A percentile compares a stretch with the other conserved stretches of the same genome.
phyloP scores from a whole-genome alignment of 2,888 invertebrate species.

The Drosophila glabriapex region DNA sequence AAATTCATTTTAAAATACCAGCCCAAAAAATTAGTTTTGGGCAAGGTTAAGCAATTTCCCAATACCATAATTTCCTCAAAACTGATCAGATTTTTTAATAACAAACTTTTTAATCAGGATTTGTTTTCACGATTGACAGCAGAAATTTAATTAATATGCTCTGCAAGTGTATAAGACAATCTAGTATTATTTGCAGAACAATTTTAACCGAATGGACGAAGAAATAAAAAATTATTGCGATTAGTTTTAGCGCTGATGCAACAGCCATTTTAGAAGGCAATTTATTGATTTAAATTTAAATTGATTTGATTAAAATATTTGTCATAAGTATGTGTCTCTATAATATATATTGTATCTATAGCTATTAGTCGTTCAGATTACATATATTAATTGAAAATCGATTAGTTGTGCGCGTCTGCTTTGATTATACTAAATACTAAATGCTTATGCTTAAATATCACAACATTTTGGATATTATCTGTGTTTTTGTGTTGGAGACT shows the following conservation, averaged over 20 bases:
- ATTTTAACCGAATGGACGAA: not conserved
- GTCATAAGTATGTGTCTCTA: slow-evolving; percentile 4
- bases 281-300: slow-evolving; percentile 51
- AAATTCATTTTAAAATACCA: too few relatives aligned
- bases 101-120: too few relatives aligned
- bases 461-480: slow-evolving; percentile 55
- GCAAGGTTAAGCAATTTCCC: not conserved
- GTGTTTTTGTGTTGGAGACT: slow-evolving; percentile 29
- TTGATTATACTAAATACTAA: slow-evolving; percentile 27
- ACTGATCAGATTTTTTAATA: too few relatives aligned
- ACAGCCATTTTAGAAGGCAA: slow-evolving; percentile 50
- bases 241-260: slow-evolving; percentile 28
- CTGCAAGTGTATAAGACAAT: not conserved
- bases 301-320: slow-evolving; percentile 40
- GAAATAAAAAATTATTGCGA: slow-evolving; percentile 40
- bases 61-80: not conserved
- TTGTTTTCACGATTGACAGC: too few relatives aligned
- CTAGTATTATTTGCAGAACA: not conserved
- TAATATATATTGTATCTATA: slow-evolving; percentile 3
- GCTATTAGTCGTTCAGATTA: slow-evolving; percentile 24
- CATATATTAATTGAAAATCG: slow-evolving; percentile 52
- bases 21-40: too few relatives aligned
- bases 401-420: slow-evolving; percentile 72
- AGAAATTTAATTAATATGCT: too few relatives aligned
- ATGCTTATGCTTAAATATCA: slow-evolving; percentile 59